phyloP scores from a whole-genome alignment of 35 echinoderm and acorn worm species.

The Heliocidaris erythrogramma region DNA sequence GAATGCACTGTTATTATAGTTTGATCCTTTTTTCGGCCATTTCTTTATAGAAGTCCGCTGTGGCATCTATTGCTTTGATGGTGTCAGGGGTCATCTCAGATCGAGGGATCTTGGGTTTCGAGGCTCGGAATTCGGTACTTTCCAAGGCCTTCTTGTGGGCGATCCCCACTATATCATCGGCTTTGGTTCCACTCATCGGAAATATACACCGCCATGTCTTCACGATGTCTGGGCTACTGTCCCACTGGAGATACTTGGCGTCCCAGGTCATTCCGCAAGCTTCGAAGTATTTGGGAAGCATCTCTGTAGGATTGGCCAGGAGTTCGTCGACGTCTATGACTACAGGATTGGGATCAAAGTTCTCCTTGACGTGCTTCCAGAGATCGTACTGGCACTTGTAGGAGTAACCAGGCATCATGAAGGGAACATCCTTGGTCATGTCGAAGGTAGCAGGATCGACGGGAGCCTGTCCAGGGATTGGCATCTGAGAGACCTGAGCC shows the following conservation, averaged over 20 bases:
- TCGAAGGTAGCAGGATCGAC: too few relatives aligned
- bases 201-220: too few relatives aligned
- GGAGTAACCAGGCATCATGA: too few relatives aligned
- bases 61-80: slow-evolving; percentile 29
- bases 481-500: too few relatives aligned
- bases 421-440: too few relatives aligned
- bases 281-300: slow-evolving; percentile 63
- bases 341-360: slow-evolving; percentile 45
- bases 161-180: not conserved
- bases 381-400: too few relatives aligned
- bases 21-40: slow-evolving; percentile 24
- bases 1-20: not conserved
- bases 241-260: too few relatives aligned
- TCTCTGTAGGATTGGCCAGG: slow-evolving; percentile 36
- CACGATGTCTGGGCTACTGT: too few relatives aligned
- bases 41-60: slow-evolving; percentile 24
- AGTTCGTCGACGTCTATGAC: slow-evolving; percentile 60
- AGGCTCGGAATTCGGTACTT: slow-evolving; percentile 2
- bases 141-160: not conserved
- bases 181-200: not conserved
- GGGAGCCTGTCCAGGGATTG: too few relatives aligned
- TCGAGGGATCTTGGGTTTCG: slow-evolving; percentile 17
- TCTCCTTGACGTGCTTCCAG: too few relatives aligned
- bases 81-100: slow-evolving; percentile 1
- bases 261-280: slow-evolving; percentile 63